phyloP scores from a whole-genome alignment of 2,888 invertebrate genomes.

The Trissonchulus latispiculum region DNA sequence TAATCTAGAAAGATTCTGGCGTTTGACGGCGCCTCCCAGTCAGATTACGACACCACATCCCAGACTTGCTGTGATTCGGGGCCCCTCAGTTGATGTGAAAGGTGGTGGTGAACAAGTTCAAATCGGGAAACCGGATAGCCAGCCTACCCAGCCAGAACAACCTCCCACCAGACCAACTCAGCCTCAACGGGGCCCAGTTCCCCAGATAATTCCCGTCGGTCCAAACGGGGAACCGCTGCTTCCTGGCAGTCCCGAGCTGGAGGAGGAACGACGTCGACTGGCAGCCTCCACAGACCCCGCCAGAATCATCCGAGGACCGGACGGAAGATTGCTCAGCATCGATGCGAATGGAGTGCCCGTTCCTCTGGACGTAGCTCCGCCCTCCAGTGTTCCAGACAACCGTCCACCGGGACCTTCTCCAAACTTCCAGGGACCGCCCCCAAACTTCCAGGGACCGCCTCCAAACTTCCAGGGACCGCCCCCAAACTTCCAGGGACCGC shows the following conservation, averaged over 20 bases:
- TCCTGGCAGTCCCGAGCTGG: background rate
- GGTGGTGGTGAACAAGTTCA: no score
- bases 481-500: background rate
- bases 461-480: background rate
- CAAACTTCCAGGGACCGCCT: conserved; percentile 1
- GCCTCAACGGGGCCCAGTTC: background rate
- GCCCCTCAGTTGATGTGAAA: background rate
- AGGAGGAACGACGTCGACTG: background rate
- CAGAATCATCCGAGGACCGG: background rate
- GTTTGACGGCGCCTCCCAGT: conserved; percentile 31
- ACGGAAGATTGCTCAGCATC: background rate
- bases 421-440: background rate
- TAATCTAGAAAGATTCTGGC: conserved; percentile 40
- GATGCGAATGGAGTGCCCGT: background rate
- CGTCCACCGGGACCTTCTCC: background rate
- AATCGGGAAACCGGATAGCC: background rate
- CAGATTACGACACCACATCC: background rate
- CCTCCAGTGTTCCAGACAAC: background rate
- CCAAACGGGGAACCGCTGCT: background rate
- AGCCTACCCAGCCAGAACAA: background rate
- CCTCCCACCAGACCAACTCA: background rate
- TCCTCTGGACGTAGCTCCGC: background rate
- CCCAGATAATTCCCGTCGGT: background rate
- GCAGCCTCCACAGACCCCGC: background rate
- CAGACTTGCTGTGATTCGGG: background rate